Evolutionary conservation across 2,888 invertebrate genomes (phyloP).

Genomic region (Schizotus pectinicornis): DNA sequence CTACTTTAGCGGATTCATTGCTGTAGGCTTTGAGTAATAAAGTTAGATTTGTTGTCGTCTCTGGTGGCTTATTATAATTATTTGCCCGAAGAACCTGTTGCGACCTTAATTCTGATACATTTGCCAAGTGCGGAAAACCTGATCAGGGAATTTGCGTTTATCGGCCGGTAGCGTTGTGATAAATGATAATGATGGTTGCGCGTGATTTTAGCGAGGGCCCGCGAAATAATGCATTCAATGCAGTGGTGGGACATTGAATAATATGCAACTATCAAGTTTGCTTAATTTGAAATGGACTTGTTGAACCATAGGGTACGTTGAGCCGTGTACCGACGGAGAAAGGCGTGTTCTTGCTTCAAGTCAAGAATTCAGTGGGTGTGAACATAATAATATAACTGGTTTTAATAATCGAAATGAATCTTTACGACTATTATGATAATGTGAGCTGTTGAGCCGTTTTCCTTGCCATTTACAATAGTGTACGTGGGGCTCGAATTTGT

Average conservation of each 20-base stretch:
- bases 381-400: conserved; percentile 52
- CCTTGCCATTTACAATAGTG: conserved; percentile 42
- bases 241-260: conserved; percentile 15
- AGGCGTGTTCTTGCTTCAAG: conserved; percentile 43
- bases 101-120: conserved; percentile 21
- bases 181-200: conserved; percentile 1
- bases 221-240: conserved; percentile 19
- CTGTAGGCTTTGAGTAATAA: conserved; percentile 16
- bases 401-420: conserved; percentile 52
- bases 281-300: conserved; percentile 28
- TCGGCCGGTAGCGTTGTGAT: conserved; percentile 3
- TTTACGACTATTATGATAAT: conserved; percentile 49
- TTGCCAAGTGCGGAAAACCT: conserved; percentile 23
- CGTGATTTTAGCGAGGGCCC: conserved; percentile 3
- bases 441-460: conserved; percentile 41
- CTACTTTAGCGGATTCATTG: conserved; percentile 15
- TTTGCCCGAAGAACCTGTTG: conserved; percentile 23
- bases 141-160: conserved; percentile 14
- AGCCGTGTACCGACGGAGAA: conserved; percentile 29
- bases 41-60: conserved; percentile 25
- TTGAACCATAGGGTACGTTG: conserved; percentile 27
- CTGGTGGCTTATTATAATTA: conserved; percentile 25
- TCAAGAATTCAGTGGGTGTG: conserved; percentile 51
- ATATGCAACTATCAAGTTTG: conserved; percentile 27
- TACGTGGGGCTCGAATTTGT: conserved; percentile 30